Percentiles rank a stretch among this genome's conserved stretches.
phyloP scores from a whole-genome alignment of 1,140 invertebrate genomes.

The Thereuonema tuberculata region DNA sequence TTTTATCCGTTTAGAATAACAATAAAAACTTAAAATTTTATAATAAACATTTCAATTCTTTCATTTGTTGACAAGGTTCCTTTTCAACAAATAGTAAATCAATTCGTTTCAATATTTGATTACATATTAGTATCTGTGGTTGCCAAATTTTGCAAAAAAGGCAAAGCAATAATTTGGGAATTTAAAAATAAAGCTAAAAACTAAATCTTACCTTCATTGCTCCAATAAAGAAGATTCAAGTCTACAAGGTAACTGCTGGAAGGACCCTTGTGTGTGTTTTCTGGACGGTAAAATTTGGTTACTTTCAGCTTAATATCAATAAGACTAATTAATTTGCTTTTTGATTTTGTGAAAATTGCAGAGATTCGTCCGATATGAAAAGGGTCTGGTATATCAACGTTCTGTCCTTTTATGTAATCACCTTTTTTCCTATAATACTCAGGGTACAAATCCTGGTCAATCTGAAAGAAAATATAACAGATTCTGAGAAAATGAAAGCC shows the following conservation, averaged over 20 bases:
- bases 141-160: too few species aligned
- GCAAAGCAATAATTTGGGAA: too few species aligned
- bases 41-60: too few species aligned
- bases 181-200: too few species aligned
- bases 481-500: too few species aligned
- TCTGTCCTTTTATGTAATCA: conserved; percentile 55
- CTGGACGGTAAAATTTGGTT: conserved; percentile 57
- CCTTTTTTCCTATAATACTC: conserved; percentile 58
- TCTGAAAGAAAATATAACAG: conserved; percentile 25
- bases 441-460: conserved; percentile 57
- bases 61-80: too few species aligned
- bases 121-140: too few species aligned
- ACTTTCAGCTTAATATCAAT: conserved; percentile 50
- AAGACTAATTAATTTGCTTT: conserved; percentile 25
- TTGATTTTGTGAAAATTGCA: conserved; percentile 39
- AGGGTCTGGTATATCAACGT: conserved; percentile 54
- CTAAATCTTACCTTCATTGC: conserved; percentile 54
- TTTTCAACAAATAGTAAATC: too few species aligned
- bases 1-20: too few species aligned
- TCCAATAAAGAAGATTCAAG: conserved; percentile 62
- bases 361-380: conserved; percentile 55
- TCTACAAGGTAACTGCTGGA: conserved; percentile 43
- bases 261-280: conserved; percentile 49
- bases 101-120: too few species aligned
- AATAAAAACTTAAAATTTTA: too few species aligned